Evolutionary conservation across 2,888 invertebrate genomes (phyloP).

Genomic region (Lasioglossum pauxillum): DNA sequence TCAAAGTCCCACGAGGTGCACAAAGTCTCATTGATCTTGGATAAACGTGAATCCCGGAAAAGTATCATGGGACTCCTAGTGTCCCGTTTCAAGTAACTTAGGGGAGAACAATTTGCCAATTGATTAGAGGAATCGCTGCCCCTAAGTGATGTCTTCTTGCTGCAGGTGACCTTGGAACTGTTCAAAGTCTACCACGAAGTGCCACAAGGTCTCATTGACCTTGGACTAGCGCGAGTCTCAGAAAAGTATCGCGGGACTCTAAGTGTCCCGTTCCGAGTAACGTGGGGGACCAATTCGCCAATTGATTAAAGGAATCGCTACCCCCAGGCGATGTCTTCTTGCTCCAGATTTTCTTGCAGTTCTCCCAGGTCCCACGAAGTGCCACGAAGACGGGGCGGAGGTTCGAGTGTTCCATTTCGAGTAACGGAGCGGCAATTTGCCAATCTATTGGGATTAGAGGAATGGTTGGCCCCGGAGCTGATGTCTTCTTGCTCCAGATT

Average conservation of each 20-base stretch:
- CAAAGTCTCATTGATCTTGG: no score
- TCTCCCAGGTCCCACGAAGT: slow-evolving; percentile 15
- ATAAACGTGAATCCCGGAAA: no score
- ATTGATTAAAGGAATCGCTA: not conserved
- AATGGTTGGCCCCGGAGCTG: slow-evolving; percentile 40
- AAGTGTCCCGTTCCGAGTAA: no score
- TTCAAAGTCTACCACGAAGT: no score
- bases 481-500: slow-evolving; percentile 32
- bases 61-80: no score
- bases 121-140: no score
- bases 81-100: no score
- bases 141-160: not conserved
- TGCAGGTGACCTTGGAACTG: not conserved
- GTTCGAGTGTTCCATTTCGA: slow-evolving; percentile 56
- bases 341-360: not conserved
- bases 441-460: slow-evolving; percentile 75
- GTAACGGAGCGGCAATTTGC: slow-evolving; percentile 79
- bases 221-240: not conserved
- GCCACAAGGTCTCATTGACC: not conserved
- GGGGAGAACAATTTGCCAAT: no score
- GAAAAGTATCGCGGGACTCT: not conserved
- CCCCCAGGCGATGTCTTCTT: not conserved
- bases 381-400: not conserved
- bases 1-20: slow-evolving; percentile 19
- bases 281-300: not conserved